A percentile compares a stretch with the other conserved stretches of the same genome.
Evolutionary conservation across 2,888 invertebrate species (phyloP).

Genomic region (Phyto melanocephala): DNA sequence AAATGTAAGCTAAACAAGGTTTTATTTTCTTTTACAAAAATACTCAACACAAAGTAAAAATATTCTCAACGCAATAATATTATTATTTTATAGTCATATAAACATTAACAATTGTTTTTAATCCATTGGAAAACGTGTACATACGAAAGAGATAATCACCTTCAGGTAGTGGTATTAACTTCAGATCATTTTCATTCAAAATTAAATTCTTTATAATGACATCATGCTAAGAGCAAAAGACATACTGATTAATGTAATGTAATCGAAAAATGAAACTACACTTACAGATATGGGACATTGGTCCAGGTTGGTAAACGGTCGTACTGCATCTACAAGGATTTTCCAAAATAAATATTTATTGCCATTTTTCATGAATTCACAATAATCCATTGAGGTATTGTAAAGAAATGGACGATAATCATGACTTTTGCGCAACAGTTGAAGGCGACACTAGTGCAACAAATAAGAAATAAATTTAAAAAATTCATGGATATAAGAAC

Average conservation of each 20-base stretch:
- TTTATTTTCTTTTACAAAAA: too few species aligned
- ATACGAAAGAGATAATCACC: neutral
- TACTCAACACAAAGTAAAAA: too few species aligned
- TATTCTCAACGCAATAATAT: too few species aligned
- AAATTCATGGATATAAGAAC: neutral
- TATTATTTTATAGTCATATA: neutral
- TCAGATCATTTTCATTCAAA: neutral
- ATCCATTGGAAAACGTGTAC: neutral
- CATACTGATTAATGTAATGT: neutral
- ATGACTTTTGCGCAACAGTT: constrained; percentile 31
- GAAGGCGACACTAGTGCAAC: neutral
- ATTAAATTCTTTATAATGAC: neutral
- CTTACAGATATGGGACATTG: constrained; percentile 12
- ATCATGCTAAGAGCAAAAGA: neutral
- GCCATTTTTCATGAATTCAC: neutral
- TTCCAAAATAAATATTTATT: constrained; percentile 24
- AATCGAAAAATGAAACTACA: neutral
- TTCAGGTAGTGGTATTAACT: neutral
- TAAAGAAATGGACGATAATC: constrained; percentile 41
- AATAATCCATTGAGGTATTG: constrained; percentile 1
- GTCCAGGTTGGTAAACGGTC: neutral
- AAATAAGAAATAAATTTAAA: too few species aligned
- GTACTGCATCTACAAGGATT: neutral
- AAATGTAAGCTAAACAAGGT: too few species aligned
- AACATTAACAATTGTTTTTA: neutral